A percentile compares a stretch with the other conserved stretches of the same genome.
These are phyloP conservation scores for Loriculus beryllinus DNA, from an alignment of 2,797 vertebrate genomes.

Conservation along the genomic window DNA sequence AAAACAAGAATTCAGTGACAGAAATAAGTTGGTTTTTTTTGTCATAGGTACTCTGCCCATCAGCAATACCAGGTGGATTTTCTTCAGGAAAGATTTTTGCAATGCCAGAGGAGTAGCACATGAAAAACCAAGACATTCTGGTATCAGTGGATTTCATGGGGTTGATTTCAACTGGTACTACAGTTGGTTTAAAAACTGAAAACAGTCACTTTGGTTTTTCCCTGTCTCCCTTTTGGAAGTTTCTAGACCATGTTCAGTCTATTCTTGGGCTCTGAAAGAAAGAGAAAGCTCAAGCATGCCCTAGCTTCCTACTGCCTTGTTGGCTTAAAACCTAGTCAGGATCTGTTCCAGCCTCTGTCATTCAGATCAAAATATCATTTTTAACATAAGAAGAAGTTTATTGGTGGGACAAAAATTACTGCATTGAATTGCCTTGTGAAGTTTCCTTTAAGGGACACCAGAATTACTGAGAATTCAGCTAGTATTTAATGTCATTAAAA, in stretches of 20 bases:
- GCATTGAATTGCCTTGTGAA: not conserved
- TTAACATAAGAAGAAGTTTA: not conserved
- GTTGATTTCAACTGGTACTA: not conserved
- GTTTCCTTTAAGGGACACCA: not conserved
- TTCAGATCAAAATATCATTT: not conserved
- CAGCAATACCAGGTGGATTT: not conserved
- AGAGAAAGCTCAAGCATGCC: not conserved
- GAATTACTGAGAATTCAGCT: not conserved
- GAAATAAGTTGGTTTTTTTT: not conserved
- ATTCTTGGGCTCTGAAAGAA: not conserved
- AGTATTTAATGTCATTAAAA: not conserved
- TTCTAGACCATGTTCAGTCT: not conserved
- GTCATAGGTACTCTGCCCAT: not conserved
- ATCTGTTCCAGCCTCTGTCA: not conserved
- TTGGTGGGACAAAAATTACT: not conserved
- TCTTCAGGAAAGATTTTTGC: not conserved
- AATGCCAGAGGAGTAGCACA: not conserved
- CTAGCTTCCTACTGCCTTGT: not conserved
- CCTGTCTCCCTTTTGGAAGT: not conserved
- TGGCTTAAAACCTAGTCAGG: not conserved
- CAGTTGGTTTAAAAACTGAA: not conserved
- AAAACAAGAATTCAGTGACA: conserved; percentile 3
- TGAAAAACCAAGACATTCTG: not conserved
- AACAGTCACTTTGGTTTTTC: not conserved
- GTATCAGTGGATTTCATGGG: not conserved